Evolutionary conservation across 1,140 invertebrate genomes (phyloP).

Genomic region (Zaprionus vittiger): DNA sequence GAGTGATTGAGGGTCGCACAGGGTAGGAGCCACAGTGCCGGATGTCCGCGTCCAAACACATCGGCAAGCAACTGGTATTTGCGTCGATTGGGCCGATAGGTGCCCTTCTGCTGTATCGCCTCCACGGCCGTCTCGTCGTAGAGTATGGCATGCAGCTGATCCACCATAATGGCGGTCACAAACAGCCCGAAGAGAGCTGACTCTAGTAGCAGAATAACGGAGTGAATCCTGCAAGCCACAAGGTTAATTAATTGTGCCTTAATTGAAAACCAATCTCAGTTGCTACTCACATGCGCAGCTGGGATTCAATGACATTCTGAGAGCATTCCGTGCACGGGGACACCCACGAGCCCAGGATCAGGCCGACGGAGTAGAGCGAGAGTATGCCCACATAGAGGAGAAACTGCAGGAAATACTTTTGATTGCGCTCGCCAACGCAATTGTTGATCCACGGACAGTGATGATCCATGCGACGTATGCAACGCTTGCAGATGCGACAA

Average conservation of each 20-base stretch:
- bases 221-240: conserved; percentile 89
- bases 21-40: conserved; percentile 88
- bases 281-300: conserved; percentile 90
- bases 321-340: conserved; percentile 89
- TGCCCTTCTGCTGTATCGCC: conserved; percentile 89
- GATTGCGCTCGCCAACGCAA: conserved; percentile 96
- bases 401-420: conserved; percentile 97
- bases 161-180: conserved; percentile 94
- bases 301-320: conserved; percentile 89
- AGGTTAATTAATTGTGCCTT: background rate
- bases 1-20: conserved; percentile 86
- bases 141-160: conserved; percentile 94
- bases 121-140: conserved; percentile 90
- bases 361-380: conserved; percentile 88
- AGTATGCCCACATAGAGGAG: conserved; percentile 91
- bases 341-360: conserved; percentile 91
- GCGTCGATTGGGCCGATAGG: conserved; percentile 88
- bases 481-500: conserved; percentile 94
- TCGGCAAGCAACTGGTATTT: conserved; percentile 90
- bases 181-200: conserved; percentile 95
- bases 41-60: conserved; percentile 92
- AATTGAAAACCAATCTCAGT: background rate
- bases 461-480: conserved; percentile 95
- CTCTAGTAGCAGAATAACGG: conserved; percentile 93
- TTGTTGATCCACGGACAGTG: conserved; percentile 96